A percentile compares a stretch with the other conserved stretches of the same genome.
Evolutionary conservation across 92 coral and sea anemone genomes (phyloP).

Genomic region (Virgularia gustaviana): DNA sequence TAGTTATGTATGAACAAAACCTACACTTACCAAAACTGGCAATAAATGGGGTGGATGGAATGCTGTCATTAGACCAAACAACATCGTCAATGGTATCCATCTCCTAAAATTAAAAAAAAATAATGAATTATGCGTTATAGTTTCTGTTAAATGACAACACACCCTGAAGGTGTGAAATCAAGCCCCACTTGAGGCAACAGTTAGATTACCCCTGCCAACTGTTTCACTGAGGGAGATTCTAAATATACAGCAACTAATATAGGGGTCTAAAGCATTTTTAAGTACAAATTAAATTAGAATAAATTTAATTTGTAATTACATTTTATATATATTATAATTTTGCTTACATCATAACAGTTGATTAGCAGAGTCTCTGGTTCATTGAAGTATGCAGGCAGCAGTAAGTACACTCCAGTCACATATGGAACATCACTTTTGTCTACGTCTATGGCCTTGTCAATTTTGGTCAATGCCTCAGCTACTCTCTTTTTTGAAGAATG

Average conservation of each 20-base stretch:
- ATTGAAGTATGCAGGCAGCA: constrained; percentile 20
- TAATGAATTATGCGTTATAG: too few relatives aligned
- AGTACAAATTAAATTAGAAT: too few relatives aligned
- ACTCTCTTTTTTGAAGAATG: background rate
- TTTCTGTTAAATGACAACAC: too few relatives aligned
- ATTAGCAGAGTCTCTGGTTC: constrained; percentile 1
- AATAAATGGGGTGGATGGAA: constrained; percentile 23
- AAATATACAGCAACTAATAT: too few relatives aligned
- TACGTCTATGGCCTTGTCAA: constrained; percentile 3
- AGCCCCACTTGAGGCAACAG: too few relatives aligned
- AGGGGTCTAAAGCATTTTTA: too few relatives aligned
- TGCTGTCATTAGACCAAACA: background rate
- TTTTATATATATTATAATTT: too few relatives aligned
- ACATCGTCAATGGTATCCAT: background rate
- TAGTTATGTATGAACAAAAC: background rate
- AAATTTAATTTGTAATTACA: too few relatives aligned
- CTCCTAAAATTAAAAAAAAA: constrained; percentile 11
- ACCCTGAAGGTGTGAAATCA: too few relatives aligned
- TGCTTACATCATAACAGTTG: background rate
- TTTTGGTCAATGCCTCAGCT: background rate
- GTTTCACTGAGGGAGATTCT: too few relatives aligned
- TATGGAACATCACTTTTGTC: background rate
- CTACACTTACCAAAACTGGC: constrained; percentile 16
- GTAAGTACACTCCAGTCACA: constrained; percentile 10
- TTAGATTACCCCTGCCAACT: too few relatives aligned